Evolutionary conservation across 2,888 invertebrate genomes (phyloP), one percentile per base, ranked within the genome.

Genomic region (Protophormia terraenovae): DNA sequence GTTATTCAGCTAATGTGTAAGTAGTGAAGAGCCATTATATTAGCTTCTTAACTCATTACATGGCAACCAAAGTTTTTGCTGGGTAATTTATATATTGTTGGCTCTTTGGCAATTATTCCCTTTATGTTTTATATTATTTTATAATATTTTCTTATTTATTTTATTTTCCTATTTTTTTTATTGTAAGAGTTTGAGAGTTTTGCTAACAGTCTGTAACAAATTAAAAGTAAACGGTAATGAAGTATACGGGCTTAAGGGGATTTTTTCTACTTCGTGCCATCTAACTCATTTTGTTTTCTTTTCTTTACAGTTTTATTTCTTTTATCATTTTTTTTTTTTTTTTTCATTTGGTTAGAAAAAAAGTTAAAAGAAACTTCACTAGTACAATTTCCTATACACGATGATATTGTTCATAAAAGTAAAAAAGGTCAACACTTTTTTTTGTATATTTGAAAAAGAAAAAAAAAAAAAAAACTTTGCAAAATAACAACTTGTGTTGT

Each of bases 191-290:
- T 72, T 58, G 58, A 16, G 50, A 32, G 67, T 16, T 53, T 50
- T 62, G n/a, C 75, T 38, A 76, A 67, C 69, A 66, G 67, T 73
- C 78, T 83, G 77, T 41, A 71, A 50, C 75, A 76, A 84, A 67
- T 80, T 84, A 80, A 80, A 76, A 80, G 66, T 67, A 67, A 84
- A 84, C 60, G 75, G 45, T 79, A 84, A 80, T 79, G 79, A 84
- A 79, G 79, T 76, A 66, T 29, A 19, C 24, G 5, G 53, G 73
- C 76, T 72, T 60, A 50, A 71, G 53, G 71, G 38, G 32, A 47
- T 76, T 38, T 50, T 72, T 64, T n/a, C n/a, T n/a, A n/a, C 16
- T 67, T 24, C 24, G 19, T 60, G 16, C 29, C 35, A 45, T 67
- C 14, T 47, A 53, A 62, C 60, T 60, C 16, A 41, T 69, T 62